phyloP scores from a whole-genome alignment of 1,140 invertebrate species.

The Macrostomum lignano region DNA sequence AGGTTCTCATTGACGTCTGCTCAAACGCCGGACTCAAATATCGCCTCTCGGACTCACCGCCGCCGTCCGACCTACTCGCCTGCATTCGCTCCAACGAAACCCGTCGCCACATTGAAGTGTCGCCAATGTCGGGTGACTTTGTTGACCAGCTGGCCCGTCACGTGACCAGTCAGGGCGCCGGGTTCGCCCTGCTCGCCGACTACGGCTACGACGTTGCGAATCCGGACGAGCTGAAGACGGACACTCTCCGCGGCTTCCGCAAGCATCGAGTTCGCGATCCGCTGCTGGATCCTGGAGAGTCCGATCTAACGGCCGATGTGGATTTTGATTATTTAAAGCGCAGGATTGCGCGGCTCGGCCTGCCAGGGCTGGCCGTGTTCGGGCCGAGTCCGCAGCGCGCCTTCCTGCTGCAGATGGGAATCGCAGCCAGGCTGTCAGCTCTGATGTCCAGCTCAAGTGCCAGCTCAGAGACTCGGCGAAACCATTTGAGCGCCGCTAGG shows the following conservation, averaged over 20 bases:
- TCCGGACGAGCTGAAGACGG: constrained; percentile 53
- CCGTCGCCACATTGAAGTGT: constrained; percentile 44
- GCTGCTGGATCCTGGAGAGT: constrained; percentile 44
- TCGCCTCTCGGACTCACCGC: no score
- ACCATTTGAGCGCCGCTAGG: no score
- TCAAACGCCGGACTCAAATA: no score
- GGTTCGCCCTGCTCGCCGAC: constrained; percentile 57
- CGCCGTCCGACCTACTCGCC: no score
- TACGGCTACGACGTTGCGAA: constrained; percentile 69
- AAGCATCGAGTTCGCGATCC: constrained; percentile 55
- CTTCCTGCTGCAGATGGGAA: no score
- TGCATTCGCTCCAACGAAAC: constrained; percentile 14
- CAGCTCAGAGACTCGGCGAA: no score
- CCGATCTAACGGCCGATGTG: constrained; percentile 79
- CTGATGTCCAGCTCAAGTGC: no score
- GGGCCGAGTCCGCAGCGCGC: no score
- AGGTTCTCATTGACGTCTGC: no score
- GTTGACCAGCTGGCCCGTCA: constrained; percentile 41
- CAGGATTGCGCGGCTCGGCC: no score
- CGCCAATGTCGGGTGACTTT: constrained; percentile 41
- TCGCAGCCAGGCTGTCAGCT: no score
- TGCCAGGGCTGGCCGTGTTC: no score
- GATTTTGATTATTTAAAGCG: constrained; percentile 54
- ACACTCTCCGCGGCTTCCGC: constrained; percentile 42
- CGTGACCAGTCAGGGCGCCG: constrained; percentile 46